Evolutionary conservation across 1,140 invertebrate genomes (phyloP), one percentile per base, ranked within the genome.

Genomic region (Caenorhabditis remanei): DNA sequence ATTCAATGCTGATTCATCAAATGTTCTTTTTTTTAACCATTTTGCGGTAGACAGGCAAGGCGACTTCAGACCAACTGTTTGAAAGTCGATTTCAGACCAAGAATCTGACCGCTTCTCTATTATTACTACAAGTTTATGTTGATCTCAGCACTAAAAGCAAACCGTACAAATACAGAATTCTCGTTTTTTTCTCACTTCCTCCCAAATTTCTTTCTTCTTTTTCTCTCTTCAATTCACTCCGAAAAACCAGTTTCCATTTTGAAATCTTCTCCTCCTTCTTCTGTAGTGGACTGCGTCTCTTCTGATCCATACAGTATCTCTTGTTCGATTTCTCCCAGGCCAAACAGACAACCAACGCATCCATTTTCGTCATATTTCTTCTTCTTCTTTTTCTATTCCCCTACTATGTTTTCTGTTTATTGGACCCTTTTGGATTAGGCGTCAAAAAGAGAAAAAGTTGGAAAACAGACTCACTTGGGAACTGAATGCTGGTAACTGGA

Each of bases 331-430:
- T 40, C 43, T 11, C 71, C 24, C 71, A 24, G 3, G 11, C n/a
- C 53, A 46, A 53, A 11, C 43, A 16, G 11, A 46, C 41, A 14
- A 11, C 46, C 71, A 50, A 79, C 46, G n/a, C 71, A 79, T 79
- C 71, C 71, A 79, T 79, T 79, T 50, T 50, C 71, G 46, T 79
- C 71, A 79, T 79, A 79, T 79, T 79, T 79, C 46, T 41, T 50
- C 46, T 41, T 50, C 46, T 79, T 79, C n/a, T 67, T 40, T 21
- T 32, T 32, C 13, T 41, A 11, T 53, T 43, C 21, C 8, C 11
- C 2, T 0, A 50, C 41, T 9, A 79, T 79, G 46, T 79, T 43
- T 50, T 79, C 11, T 50, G 21, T 32, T n/a, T 79, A 40, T 53
- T 79, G 40, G 63, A 41, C 63, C 63, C 40, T 41, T 67, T 75